Percentiles rank a stretch among this genome's conserved stretches.
These are phyloP conservation scores for Phoenicopterus ruber DNA, from an alignment of 2,113 vertebrate species.

Conservation along the genomic window DNA sequence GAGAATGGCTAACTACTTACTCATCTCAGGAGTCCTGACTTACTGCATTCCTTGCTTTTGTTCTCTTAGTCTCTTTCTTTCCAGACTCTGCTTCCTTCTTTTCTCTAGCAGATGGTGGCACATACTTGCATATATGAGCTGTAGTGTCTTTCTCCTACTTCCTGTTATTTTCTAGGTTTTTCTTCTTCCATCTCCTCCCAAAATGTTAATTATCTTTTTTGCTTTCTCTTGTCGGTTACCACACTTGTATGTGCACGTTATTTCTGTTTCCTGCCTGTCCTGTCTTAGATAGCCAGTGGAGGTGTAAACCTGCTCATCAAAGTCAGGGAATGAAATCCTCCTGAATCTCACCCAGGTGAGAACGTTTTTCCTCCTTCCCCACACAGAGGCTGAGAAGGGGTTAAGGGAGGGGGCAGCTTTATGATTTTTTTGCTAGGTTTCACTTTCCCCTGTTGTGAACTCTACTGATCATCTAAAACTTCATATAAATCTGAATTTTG, in stretches of 20 bases:
- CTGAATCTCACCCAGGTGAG: background rate
- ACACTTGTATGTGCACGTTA: accelerated
- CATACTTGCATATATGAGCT: background rate
- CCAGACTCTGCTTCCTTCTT: background rate
- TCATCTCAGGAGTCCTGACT: conserved; percentile 34
- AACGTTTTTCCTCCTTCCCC: background rate
- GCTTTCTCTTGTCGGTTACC: background rate
- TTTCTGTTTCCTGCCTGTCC: background rate
- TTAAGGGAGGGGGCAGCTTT: background rate
- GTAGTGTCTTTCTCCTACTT: background rate
- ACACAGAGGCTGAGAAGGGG: background rate
- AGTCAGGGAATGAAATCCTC: background rate
- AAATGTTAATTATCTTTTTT: background rate
- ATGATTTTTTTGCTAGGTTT: background rate
- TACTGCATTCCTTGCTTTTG: conserved; percentile 51
- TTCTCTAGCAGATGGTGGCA: background rate
- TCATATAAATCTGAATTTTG: background rate
- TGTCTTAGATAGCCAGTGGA: background rate
- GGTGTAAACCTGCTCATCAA: background rate
- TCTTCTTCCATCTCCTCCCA: background rate
- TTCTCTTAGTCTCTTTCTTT: background rate
- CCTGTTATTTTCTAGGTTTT: background rate
- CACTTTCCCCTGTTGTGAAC: accelerated
- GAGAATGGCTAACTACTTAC: background rate
- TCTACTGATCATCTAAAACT: background rate